Base-by-base conservation (phyloP, 2,113 vertebrate genomes). In the Genyomyrus donnyi region DNA sequence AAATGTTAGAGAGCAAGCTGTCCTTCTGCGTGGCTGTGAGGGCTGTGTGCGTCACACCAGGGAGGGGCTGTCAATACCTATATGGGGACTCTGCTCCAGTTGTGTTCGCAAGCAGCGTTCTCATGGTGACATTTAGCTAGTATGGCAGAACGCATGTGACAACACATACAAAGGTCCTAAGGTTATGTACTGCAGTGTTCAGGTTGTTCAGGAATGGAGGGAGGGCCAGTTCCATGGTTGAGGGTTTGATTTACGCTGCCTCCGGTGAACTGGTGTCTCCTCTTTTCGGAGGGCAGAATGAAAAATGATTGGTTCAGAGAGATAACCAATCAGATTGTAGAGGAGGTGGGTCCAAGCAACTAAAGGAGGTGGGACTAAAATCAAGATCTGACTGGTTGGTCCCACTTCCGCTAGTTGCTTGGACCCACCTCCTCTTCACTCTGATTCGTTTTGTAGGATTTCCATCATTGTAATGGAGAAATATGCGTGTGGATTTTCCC, bases 31-130 rank as follows among this genome's bases (percentile, higher is more conserved):
- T 52, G n/a, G 19, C 91, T 87, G 8, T 96, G 96, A 96, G 94
- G 94, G 94, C 95, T 96, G 93, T 93, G 95, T 95, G 95, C 94
- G 92, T 94, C 94, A 92, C 93, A 85, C 90, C 89, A 58, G 93
- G 94, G 92, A 93, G 35, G 24, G 52, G 9, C 50, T 24, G 11
- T 21, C 31, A 58, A 89, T 85, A 89, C 88, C 58, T 91, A 52
- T 85, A 90, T 89, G 88, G 17, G 48, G 85, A 48, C 3, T 17
- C 50, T 17, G 24, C 24, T 49, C 84, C 46, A 1, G 46, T 49
- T n/a, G 9, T 15, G 45, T 39, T 39, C 35, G 0, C 70, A 80
- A 19, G 74, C 35, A 15, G 35, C 74, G 13, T 19, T 15, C 31
- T 42, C 74, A 77, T 42, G 1, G 31, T 39, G 70, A 6, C 35